phyloP scores from a whole-genome alignment of 2,113 vertebrate species.

The Neolamprologus sp. region DNA sequence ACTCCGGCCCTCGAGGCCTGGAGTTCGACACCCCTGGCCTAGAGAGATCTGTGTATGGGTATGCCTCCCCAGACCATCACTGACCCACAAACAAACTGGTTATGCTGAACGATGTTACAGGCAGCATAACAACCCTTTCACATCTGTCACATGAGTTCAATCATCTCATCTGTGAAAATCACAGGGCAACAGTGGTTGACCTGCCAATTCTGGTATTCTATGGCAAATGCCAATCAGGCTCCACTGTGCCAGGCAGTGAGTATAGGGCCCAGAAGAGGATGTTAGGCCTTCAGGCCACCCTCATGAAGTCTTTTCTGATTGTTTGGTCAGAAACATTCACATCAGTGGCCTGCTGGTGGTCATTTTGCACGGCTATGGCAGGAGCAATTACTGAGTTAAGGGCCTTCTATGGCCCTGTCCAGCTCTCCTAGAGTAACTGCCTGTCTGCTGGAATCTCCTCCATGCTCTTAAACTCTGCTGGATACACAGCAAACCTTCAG shows the following conservation, averaged over 20 bases:
- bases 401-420: background rate
- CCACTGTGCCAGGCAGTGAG: background rate
- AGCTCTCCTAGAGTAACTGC: background rate
- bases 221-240: background rate
- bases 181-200: background rate
- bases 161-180: background rate
- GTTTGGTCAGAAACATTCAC: background rate
- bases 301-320: background rate
- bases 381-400: background rate
- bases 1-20: background rate
- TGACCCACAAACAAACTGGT: background rate
- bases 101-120: background rate
- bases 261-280: background rate
- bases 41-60: background rate
- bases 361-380: background rate
- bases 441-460: background rate
- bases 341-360: background rate
- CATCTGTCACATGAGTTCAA: background rate
- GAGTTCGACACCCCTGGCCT: background rate
- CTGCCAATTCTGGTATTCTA: background rate
- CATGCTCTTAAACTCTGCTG: background rate
- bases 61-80: background rate
- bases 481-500: background rate
- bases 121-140: background rate
- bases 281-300: background rate